Conservation (phyloP, 2,888 invertebrate species). For the Ectropis crepuscularia region DNA sequence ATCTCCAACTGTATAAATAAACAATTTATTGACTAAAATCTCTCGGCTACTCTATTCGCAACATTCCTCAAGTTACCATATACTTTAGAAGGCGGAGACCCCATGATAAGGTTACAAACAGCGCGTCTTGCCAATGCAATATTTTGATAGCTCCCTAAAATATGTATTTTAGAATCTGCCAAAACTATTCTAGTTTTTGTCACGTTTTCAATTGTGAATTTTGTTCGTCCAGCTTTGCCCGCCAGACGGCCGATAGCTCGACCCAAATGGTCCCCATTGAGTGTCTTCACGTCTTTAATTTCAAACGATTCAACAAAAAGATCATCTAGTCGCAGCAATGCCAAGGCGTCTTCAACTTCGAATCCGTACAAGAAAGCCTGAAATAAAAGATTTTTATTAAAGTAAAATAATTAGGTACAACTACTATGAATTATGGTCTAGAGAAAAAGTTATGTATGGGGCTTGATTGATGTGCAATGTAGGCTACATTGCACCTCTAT, state of each 20-base stretch:
- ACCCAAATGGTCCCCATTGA: constrained; percentile 97
- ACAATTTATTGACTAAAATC: constrained; percentile 84
- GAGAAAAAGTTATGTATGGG: too few species aligned
- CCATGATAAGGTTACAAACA: constrained; percentile 97
- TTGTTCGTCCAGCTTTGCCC: constrained; percentile 98
- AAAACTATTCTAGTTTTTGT: constrained; percentile 99
- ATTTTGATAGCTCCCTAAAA: constrained; percentile 98
- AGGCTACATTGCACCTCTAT: too few species aligned
- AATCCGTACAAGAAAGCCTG: constrained; percentile 97
- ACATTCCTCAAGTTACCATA: constrained; percentile 96
- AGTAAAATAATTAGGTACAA: not conserved
- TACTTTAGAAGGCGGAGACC: constrained; percentile 98
- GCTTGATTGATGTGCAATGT: too few species aligned
- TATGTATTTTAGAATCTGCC: constrained; percentile 98
- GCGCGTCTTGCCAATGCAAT: constrained; percentile 97
- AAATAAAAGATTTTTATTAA: constrained; percentile 38
- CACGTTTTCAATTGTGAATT: constrained; percentile 99
- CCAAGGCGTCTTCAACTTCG: constrained; percentile 98
- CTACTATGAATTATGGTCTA: too few species aligned
- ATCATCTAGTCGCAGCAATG: constrained; percentile 97
- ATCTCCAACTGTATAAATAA: constrained; percentile 49
- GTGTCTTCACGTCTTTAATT: constrained; percentile 97
- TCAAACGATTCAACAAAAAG: constrained; percentile 98
- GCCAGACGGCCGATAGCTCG: constrained; percentile 98
- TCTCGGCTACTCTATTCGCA: constrained; percentile 92